These are phyloP conservation scores for Nerophis ophidion DNA, from an alignment of 2,113 vertebrate species.

Conservation along the genomic window DNA sequence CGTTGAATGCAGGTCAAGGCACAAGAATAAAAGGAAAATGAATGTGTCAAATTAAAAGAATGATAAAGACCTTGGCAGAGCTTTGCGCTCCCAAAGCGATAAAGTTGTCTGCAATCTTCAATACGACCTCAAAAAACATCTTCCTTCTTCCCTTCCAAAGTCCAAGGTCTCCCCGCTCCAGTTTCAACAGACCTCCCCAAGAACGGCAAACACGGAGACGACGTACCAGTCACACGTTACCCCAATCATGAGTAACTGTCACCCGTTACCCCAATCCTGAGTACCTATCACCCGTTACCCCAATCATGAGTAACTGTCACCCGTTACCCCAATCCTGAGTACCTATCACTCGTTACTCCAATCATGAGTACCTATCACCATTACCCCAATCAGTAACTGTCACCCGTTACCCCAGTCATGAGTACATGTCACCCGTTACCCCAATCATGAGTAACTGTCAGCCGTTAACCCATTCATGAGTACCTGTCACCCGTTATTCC, in stretches of 20 bases:
- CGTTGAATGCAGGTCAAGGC: background rate
- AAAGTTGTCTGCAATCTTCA: background rate
- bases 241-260: no score
- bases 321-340: no score
- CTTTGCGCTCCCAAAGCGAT: background rate
- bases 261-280: no score
- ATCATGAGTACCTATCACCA: no score
- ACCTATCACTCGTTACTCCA: no score
- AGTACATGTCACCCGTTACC: no score
- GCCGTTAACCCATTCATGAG: no score
- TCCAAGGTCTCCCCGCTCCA: background rate
- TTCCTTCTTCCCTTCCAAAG: background rate
- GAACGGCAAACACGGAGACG: background rate
- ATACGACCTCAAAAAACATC: background rate
- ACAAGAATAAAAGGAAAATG: background rate
- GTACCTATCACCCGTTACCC: background rate
- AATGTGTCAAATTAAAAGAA: background rate
- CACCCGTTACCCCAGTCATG: no score
- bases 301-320: background rate
- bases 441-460: no score
- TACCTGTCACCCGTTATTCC: no score
- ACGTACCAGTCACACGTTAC: no score
- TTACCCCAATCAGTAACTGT: no score
- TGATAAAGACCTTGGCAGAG: background rate
- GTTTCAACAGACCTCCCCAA: slow-evolving; percentile 1